Evolutionary conservation across 92 coral and sea anemone species (phyloP).

Genomic region (Palythoa grandiflora): DNA sequence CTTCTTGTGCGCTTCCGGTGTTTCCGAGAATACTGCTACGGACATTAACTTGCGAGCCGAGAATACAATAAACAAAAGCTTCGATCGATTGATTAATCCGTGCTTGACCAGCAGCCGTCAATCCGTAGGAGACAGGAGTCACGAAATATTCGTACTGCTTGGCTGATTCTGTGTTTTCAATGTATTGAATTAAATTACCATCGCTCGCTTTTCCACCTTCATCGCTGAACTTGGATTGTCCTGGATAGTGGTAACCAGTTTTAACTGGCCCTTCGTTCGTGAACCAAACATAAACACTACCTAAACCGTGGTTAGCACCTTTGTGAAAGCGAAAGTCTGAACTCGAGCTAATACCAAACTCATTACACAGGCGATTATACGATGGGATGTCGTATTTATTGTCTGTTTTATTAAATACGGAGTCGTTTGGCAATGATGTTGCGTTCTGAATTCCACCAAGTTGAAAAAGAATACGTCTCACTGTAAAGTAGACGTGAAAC

Average conservation of each 20-base stretch:
- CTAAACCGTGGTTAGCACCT: slow-evolving; percentile 27
- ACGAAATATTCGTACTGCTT: slow-evolving; percentile 47
- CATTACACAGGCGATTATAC: background rate
- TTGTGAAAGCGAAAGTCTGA: slow-evolving; percentile 30
- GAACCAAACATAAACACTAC: background rate
- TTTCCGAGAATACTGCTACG: background rate
- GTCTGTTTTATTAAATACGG: slow-evolving; percentile 13
- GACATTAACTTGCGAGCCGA: background rate
- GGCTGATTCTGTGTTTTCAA: slow-evolving; percentile 15
- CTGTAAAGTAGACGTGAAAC: slow-evolving; percentile 43
- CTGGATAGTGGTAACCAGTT: background rate
- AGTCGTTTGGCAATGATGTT: slow-evolving; percentile 31
- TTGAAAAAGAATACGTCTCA: slow-evolving; percentile 21
- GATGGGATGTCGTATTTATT: slow-evolving; percentile 24
- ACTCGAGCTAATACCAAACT: slow-evolving; percentile 29
- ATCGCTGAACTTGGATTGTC: slow-evolving; percentile 9
- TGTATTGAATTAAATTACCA: slow-evolving; percentile 7
- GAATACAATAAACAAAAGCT: background rate
- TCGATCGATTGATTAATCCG: background rate
- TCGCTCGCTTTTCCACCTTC: slow-evolving; percentile 40
- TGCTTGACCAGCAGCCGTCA: background rate
- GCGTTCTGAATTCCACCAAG: slow-evolving; percentile 33
- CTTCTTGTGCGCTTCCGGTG: background rate
- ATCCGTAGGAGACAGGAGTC: background rate
- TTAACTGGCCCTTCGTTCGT: background rate